Conservation (phyloP, 2,888 invertebrate species). For the Limulus polyphemus region DNA sequence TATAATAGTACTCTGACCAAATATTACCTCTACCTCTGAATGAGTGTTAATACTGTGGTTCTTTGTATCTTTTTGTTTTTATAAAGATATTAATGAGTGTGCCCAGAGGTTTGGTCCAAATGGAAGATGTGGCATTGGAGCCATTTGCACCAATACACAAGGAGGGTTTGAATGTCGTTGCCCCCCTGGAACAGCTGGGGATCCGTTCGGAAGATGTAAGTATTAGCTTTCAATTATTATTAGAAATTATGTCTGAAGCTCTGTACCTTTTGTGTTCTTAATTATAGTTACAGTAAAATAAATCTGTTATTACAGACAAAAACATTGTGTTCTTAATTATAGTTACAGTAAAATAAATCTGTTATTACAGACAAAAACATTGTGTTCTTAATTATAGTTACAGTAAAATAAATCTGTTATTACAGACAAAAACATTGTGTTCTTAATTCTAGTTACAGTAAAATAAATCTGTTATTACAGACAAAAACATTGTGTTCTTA, state of each 20-base stretch:
- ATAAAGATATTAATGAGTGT: constrained; percentile 27
- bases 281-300: no score
- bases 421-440: no score
- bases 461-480: constrained; percentile 2
- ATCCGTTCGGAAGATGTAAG: constrained; percentile 38
- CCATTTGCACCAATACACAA: constrained; percentile 62
- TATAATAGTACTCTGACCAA: no score
- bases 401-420: no score
- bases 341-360: no score
- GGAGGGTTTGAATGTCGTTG: constrained; percentile 76
- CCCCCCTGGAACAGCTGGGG: constrained; percentile 48
- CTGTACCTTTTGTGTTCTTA: no score
- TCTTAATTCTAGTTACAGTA: no score
- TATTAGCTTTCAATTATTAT: constrained; percentile 2
- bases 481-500: no score
- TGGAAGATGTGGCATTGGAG: constrained; percentile 54
- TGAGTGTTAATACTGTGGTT: background rate
- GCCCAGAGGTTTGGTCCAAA: constrained; percentile 27
- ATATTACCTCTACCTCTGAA: background rate
- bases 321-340: no score
- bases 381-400: no score
- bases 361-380: no score
- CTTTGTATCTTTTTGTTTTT: background rate
- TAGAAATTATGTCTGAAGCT: background rate
- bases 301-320: no score